Evolutionary conservation across 1,140 invertebrate species (phyloP).

Genomic region (Caenorhabditis latens): DNA sequence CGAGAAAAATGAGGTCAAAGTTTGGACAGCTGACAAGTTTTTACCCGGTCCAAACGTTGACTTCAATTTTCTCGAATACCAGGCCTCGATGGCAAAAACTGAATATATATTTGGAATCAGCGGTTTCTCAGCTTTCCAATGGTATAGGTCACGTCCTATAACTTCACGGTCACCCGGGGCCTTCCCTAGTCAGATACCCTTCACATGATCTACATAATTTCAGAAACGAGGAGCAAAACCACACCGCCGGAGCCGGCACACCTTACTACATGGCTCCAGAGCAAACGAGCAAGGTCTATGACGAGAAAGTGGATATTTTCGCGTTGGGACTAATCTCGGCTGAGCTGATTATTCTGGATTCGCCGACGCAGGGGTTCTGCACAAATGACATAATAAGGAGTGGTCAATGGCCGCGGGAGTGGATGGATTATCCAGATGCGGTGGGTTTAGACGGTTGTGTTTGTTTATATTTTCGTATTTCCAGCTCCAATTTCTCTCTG

Average conservation of each 20-base stretch:
- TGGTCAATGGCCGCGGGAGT: conserved; percentile 7
- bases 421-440: conserved; percentile 26
- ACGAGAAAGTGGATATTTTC: conserved; percentile 36
- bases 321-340: neutral
- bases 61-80: too few relatives aligned
- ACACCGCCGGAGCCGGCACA: neutral
- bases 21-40: too few relatives aligned
- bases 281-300: neutral
- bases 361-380: neutral
- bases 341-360: neutral
- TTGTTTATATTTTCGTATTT: neutral
- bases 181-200: too few relatives aligned
- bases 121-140: neutral
- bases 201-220: too few relatives aligned
- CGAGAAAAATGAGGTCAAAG: too few relatives aligned
- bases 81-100: too few relatives aligned
- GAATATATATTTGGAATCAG: too few relatives aligned
- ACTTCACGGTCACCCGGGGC: too few relatives aligned
- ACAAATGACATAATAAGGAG: conserved; percentile 16
- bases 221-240: neutral
- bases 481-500: conserved; percentile 19
- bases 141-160: too few relatives aligned
- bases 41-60: too few relatives aligned
- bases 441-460: neutral
- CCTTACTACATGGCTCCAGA: conserved; percentile 18